phyloP scores from a whole-genome alignment of 2,888 invertebrate species.

The Morpho achilles region DNA sequence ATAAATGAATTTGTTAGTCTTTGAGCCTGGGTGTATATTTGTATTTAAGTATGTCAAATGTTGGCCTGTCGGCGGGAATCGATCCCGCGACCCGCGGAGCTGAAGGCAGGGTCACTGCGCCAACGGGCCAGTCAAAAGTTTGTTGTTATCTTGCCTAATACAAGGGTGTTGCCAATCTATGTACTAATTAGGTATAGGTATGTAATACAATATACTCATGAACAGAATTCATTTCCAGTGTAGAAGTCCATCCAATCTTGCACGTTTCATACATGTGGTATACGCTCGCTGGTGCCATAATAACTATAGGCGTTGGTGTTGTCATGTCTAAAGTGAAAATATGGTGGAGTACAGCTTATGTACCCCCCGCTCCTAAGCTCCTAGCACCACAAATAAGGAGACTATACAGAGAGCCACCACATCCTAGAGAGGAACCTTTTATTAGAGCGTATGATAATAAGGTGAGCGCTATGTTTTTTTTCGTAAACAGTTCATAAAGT shows the following conservation, averaged over 20 bases:
- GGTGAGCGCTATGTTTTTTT: constrained; percentile 32
- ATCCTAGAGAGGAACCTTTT: constrained; percentile 60
- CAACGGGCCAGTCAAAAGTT: no score
- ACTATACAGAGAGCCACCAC: constrained; percentile 70
- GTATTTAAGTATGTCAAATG: no score
- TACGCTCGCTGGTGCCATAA: constrained; percentile 71
- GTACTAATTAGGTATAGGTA: no score
- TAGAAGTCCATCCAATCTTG: constrained; percentile 81
- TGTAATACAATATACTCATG: no score
- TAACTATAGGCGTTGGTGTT: constrained; percentile 55
- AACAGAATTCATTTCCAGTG: constrained; percentile 35
- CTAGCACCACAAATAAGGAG: constrained; percentile 85
- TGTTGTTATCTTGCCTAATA: no score
- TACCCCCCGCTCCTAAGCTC: constrained; percentile 67
- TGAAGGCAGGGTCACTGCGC: no score
- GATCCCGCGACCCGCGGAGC: no score
- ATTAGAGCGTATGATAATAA: constrained; percentile 62
- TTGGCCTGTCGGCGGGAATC: no score
- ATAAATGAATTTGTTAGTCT: no score
- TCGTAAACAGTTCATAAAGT: not conserved
- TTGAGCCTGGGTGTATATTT: no score
- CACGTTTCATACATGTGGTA: constrained; percentile 90
- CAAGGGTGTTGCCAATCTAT: no score
- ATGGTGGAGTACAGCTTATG: constrained; percentile 47
- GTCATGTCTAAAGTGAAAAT: constrained; percentile 49